phyloP scores from a whole-genome alignment of 2,797 vertebrate genomes.

The Mormyrus hasselquistii region DNA sequence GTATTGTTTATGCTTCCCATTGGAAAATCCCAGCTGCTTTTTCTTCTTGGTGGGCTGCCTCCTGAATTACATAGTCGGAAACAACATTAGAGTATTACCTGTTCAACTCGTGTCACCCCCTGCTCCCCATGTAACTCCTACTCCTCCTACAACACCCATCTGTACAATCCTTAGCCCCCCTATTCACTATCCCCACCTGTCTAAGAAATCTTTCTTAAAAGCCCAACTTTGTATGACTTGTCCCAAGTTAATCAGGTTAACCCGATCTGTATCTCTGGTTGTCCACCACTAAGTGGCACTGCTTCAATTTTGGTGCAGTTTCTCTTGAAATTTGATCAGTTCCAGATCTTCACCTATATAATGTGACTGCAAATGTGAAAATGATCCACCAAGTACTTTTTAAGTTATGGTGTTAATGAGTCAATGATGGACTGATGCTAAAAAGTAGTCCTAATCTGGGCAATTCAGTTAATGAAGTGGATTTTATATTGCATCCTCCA shows the following conservation, averaged over 20 bases:
- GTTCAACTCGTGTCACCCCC: neutral
- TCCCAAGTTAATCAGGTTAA: neutral
- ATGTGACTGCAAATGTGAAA: neutral
- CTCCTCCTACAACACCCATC: neutral
- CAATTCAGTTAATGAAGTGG: too few relatives aligned
- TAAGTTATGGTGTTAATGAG: neutral
- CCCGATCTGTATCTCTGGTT: neutral
- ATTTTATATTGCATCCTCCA: neutral
- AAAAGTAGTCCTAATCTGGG: too few relatives aligned
- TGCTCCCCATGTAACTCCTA: neutral
- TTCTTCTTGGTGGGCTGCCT: neutral
- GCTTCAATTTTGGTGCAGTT: neutral
- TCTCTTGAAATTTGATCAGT: neutral
- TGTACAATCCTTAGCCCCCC: neutral
- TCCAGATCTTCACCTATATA: neutral
- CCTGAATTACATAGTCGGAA: neutral
- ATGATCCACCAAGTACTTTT: neutral
- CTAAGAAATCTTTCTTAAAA: neutral
- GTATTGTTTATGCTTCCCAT: neutral
- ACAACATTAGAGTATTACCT: neutral
- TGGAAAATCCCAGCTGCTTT: neutral
- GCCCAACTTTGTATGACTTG: neutral
- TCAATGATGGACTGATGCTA: neutral
- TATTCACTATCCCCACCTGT: neutral
- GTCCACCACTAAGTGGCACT: neutral